Base-by-base conservation (phyloP, 2,113 vertebrate genomes). In the Chrysemys picta region DNA sequence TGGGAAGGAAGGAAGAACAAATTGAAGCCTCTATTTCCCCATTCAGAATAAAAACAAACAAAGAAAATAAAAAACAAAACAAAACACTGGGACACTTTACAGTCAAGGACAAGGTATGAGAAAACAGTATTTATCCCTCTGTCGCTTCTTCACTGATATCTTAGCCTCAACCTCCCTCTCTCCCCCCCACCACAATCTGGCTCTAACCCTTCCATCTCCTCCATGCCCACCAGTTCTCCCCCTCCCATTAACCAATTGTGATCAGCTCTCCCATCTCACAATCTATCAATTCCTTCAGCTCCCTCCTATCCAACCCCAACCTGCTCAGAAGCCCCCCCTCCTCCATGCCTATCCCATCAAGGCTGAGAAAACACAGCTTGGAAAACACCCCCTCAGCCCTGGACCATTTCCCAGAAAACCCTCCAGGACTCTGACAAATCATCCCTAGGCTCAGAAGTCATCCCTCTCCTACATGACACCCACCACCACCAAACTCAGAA, bases 31-130 rank as follows among this genome's bases (percentile, higher is more conserved):
- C 42, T 22, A 54, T 22, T 57, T 53, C 31, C 69, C 84, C 19
- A 62, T 82, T 92, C 52, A 80, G 47, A 75, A 21, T n/a, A 27
- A 21, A 22, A 53, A 53, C 17, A 53, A 52, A 0, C 0, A 57
- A 52, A 52, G 59, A 13, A 35, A 31, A 16, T 16, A 50, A 50
- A 19, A 19, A 56, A 56, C 9, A 56, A 25, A 85, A 0, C 0
- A 53, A 54, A 57, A 57, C 49, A 50, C 6, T 59, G 25, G 29
- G 62, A 69, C 35, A 49, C 35, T 45, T 85, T 42, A 47, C 38
- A 92, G 57, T 0, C 25, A 54, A 89, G n/a, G 84, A 12, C 35
- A 86, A 56, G 56, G n/a, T 35, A 54, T 14, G 13, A 19, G 84
- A 91, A 91, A 9, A 25, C 38, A 76, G 76, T 52, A n/a, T 47